Base-by-base conservation (phyloP, 2,113 vertebrate species). In the Cyanoramphus novaezelandiae region DNA sequence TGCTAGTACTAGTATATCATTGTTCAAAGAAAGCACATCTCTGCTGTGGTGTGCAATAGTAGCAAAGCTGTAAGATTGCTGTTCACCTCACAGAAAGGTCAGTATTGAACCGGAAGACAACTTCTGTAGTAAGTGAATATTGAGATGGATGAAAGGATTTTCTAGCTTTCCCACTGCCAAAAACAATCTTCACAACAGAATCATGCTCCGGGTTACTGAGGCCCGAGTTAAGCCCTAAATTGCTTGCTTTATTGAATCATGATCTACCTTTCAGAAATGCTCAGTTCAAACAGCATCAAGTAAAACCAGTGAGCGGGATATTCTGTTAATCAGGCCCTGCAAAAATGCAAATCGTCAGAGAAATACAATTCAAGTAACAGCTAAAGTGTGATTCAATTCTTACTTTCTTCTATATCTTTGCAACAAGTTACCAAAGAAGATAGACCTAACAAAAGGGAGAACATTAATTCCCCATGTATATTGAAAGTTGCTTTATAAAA, bases 121-220 rank as follows among this genome's bases (percentile, higher is more conserved):
- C 28, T 43, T 76, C 15, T 25, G 28, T 28, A 63, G 28, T 77
- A 82, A 84, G 39, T 55, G 69, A 91, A 69, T 90, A 52, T 2
- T 80, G 79, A 95, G 87, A 91, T n/a, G 29, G 44, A 90, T 67
- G 20, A 88, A 86, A 86, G 39, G 50, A 74, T 82, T 88, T 92
- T 44, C 63, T 57, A 91, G 25, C 37, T 92, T 89, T 90, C 52
- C 49, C 8, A 10, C 41, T 69, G 81, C 41, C 82, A 53, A 59
- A 93, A 33, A 0, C 19, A 85, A 47, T 63, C 74, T 91, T 84
- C 70, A 60, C 11, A 91, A 89, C 41, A 70, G 80, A 88, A 46
- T 62, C 35, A 25, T 60, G 65, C 65, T 87, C 49, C 43, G 63
- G 62, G 49, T 92, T 92, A 86, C 25, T 10, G 7, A 94, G 44